Evolutionary conservation across 2,797 vertebrate genomes (phyloP).

Genomic region (Melanogrammus aeglefinus): DNA sequence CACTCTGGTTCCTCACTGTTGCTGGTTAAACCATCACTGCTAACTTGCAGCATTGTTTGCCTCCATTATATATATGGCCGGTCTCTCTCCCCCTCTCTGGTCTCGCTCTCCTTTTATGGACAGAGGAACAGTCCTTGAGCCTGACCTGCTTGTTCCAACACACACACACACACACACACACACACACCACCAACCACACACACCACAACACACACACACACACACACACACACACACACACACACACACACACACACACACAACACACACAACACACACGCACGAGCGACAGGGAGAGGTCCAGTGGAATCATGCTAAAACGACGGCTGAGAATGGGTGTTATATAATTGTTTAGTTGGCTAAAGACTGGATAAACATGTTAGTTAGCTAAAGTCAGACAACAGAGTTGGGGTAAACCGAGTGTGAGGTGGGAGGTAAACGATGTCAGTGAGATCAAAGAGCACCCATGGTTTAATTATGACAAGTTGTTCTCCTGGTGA

Average conservation of each 20-base stretch:
- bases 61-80: not conserved
- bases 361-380: too few relatives aligned
- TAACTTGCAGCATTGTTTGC: not conserved
- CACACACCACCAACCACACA: not conserved
- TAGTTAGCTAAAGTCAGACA: not conserved
- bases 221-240: too few relatives aligned
- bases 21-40: not conserved
- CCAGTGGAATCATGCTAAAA: too few relatives aligned
- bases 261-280: too few relatives aligned
- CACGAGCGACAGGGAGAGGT: too few relatives aligned
- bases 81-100: constrained; percentile 1
- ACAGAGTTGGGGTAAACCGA: not conserved
- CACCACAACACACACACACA: too few relatives aligned
- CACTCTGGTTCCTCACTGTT: not conserved
- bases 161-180: not conserved
- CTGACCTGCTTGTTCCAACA: constrained; percentile 13
- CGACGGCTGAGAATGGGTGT: too few relatives aligned
- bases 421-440: not conserved
- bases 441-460: not conserved
- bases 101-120: not conserved
- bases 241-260: too few relatives aligned
- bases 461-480: not conserved
- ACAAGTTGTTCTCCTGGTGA: not conserved
- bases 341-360: too few relatives aligned
- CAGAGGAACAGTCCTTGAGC: constrained; percentile 5